Conservation (phyloP, 37 sponge, comb jelly and placozoan genomes). For the Geodia barretti region DNA sequence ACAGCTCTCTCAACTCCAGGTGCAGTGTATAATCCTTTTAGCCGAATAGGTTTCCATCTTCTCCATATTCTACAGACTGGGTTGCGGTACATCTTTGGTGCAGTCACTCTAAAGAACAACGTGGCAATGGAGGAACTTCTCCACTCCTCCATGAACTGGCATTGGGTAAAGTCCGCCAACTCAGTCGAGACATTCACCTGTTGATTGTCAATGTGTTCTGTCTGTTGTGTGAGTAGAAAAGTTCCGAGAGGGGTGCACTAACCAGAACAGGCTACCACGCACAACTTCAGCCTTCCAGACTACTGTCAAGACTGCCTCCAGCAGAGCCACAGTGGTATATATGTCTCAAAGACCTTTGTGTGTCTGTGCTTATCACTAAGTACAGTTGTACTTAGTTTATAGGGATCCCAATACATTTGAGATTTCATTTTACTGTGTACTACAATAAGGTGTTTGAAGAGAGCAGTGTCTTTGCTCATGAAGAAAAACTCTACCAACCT, state of each 20-base stretch:
- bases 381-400: too few relatives aligned
- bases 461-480: constrained; percentile 46
- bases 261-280: constrained; percentile 60
- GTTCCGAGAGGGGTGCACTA: constrained; percentile 36
- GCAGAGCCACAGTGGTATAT: constrained; percentile 38
- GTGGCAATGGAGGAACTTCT: constrained; percentile 60
- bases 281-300: constrained; percentile 22
- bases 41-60: too few relatives aligned
- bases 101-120: constrained; percentile 62
- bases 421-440: too few relatives aligned
- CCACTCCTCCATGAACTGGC: constrained; percentile 46
- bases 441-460: too few relatives aligned
- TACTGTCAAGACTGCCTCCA: constrained; percentile 5
- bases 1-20: constrained; percentile 39
- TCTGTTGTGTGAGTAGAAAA: constrained; percentile 18
- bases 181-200: too few relatives aligned
- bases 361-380: neutral
- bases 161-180: constrained; percentile 28
- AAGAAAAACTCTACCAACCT: constrained; percentile 28
- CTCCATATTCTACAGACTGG: constrained; percentile 41
- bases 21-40: too few relatives aligned
- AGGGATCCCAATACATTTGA: too few relatives aligned
- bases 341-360: too few relatives aligned
- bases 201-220: neutral
- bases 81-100: constrained; percentile 50